These are phyloP conservation scores for Excalfactoria chinensis DNA, from an alignment of 2,113 vertebrate species.

Conservation along the genomic window DNA sequence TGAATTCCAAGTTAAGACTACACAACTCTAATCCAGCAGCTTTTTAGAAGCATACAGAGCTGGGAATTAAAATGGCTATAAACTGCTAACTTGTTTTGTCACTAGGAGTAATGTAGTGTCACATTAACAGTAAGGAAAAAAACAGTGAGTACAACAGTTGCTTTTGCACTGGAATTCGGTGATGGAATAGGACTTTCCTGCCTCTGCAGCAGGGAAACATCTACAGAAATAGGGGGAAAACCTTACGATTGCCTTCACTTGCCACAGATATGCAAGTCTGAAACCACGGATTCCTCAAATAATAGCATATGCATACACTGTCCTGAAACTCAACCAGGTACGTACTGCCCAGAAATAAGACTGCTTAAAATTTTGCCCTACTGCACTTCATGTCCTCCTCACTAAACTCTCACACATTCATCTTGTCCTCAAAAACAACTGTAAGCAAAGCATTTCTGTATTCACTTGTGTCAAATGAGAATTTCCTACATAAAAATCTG, in stretches of 20 bases:
- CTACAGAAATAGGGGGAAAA: background rate
- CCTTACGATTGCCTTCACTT: background rate
- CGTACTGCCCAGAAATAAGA: background rate
- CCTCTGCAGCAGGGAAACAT: background rate
- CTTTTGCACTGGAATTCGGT: background rate
- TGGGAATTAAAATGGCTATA: background rate
- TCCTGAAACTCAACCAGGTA: background rate
- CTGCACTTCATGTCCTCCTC: background rate
- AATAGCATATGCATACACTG: fast-evolving
- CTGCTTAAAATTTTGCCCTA: background rate
- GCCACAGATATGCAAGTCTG: background rate
- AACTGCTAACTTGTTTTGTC: background rate
- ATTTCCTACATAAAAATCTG: background rate
- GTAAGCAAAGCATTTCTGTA: background rate
- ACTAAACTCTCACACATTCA: background rate
- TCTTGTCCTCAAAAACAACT: background rate
- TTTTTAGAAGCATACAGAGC: background rate
- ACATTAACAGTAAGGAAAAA: background rate
- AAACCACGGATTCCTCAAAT: background rate
- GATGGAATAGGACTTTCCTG: background rate
- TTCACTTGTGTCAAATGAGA: background rate
- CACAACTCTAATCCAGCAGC: background rate
- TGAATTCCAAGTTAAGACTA: background rate
- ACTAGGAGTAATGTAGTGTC: background rate
- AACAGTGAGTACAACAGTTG: background rate